A percentile compares a stretch with the other conserved stretches of the same genome.
phyloP scores from a whole-genome alignment of 2,113 vertebrate genomes.

The Emydocephalus ijimae region DNA sequence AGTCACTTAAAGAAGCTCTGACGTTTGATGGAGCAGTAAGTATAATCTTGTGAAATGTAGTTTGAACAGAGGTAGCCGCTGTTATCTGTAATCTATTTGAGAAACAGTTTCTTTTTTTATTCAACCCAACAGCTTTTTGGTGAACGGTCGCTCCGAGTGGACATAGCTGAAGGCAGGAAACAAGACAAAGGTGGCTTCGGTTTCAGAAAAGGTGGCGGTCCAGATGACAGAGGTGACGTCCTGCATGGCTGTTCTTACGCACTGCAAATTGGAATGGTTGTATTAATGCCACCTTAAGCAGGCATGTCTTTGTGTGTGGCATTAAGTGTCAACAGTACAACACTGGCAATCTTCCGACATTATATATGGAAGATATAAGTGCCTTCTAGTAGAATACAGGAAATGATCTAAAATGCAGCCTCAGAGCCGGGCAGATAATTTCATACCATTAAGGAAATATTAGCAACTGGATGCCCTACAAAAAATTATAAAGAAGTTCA shows the following conservation, averaged over 20 bases:
- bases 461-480: neutral
- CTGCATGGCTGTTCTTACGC: neutral
- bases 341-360: no score
- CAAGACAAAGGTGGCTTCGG: constrained; percentile 94
- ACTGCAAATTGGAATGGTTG: neutral
- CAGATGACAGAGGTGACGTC: constrained; percentile 89
- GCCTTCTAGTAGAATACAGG: neutral
- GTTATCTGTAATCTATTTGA: neutral
- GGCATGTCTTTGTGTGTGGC: neutral
- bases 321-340: no score
- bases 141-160: constrained; percentile 89
- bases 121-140: constrained; percentile 79
- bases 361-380: neutral
- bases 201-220: constrained; percentile 85
- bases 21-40: constrained; percentile 95
- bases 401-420: neutral
- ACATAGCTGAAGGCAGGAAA: constrained; percentile 95
- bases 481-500: neutral
- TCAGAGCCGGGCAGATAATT: neutral
- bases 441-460: neutral
- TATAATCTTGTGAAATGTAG: constrained; percentile 49
- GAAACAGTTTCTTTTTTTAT: constrained; percentile 1
- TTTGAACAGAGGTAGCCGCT: neutral
- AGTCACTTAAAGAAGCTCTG: constrained; percentile 96
- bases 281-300: neutral